phyloP scores from a whole-genome alignment of 2,888 invertebrate genomes.

The Endomychus coccineus region DNA sequence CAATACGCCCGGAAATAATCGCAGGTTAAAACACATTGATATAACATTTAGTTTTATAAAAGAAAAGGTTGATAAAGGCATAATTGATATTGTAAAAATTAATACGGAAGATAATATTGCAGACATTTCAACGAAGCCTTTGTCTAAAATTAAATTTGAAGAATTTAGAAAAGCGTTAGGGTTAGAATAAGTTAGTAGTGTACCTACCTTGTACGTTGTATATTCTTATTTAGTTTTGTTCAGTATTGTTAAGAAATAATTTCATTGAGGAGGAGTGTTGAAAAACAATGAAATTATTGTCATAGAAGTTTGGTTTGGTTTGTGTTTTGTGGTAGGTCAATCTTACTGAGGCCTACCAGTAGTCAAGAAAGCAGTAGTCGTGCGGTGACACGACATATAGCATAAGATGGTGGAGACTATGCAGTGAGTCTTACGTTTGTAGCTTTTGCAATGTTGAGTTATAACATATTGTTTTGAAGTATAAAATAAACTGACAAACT shows the following conservation, averaged over 20 bases:
- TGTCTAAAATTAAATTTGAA: slow-evolving; percentile 6
- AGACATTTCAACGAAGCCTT: slow-evolving; percentile 5
- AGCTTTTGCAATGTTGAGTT: no score
- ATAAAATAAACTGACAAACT: no score
- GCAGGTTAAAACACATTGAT: slow-evolving; percentile 5
- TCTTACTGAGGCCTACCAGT: no score
- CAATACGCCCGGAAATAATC: slow-evolving; percentile 6
- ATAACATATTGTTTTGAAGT: no score
- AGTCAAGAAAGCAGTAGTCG: no score
- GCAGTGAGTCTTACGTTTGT: no score
- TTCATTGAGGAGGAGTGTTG: slow-evolving; percentile 10
- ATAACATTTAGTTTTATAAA: slow-evolving; percentile 6
- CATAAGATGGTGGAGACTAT: no score
- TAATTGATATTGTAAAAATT: slow-evolving; percentile 5
- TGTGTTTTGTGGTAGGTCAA: no score
- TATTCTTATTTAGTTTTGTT: slow-evolving; percentile 1
- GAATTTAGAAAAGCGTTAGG: slow-evolving; percentile 4
- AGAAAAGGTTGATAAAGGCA: slow-evolving; percentile 2
- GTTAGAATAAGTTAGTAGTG: background rate
- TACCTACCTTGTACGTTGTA: slow-evolving; percentile 1
- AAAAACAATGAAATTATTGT: no score
- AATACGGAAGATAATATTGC: slow-evolving; percentile 6
- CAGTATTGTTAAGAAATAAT: no score
- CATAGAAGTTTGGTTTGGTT: no score
- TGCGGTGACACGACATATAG: no score